Conservation (phyloP, 1,140 invertebrate genomes). For the Papilio xuthus region DNA sequence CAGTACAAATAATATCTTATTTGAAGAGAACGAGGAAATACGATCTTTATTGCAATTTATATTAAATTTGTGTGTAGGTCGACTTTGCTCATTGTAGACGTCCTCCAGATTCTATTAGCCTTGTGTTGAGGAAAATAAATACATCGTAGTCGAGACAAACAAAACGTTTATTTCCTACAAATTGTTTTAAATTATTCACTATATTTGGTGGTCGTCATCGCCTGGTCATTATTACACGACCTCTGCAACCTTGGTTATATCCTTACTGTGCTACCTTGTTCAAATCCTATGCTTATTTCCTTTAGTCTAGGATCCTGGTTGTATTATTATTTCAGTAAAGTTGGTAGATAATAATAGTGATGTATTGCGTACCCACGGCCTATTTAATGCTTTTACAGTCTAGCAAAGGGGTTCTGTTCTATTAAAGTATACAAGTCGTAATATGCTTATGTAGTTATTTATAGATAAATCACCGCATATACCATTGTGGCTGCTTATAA, state of each 20-base stretch:
- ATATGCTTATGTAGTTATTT: background rate
- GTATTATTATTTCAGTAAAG: background rate
- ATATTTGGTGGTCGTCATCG: background rate
- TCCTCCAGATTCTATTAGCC: background rate
- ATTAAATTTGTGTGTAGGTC: constrained; percentile 19
- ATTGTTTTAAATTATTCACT: constrained; percentile 5
- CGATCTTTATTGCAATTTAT: background rate
- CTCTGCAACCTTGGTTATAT: background rate
- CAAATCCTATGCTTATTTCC: background rate
- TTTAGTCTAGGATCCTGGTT: background rate
- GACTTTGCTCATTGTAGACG: background rate
- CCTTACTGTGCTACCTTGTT: background rate
- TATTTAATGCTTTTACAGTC: background rate
- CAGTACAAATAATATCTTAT: constrained; percentile 5
- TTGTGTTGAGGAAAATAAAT: constrained; percentile 18
- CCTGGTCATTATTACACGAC: background rate
- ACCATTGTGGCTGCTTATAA: background rate
- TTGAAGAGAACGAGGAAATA: background rate
- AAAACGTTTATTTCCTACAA: constrained; percentile 9
- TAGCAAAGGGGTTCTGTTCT: background rate
- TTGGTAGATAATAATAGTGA: background rate
- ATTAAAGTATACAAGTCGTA: background rate
- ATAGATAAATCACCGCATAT: background rate
- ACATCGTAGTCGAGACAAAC: constrained; percentile 11
- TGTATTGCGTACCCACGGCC: background rate